Evolutionary conservation across 2,797 vertebrate species (phyloP).

Genomic region (Crax fasciolata): DNA sequence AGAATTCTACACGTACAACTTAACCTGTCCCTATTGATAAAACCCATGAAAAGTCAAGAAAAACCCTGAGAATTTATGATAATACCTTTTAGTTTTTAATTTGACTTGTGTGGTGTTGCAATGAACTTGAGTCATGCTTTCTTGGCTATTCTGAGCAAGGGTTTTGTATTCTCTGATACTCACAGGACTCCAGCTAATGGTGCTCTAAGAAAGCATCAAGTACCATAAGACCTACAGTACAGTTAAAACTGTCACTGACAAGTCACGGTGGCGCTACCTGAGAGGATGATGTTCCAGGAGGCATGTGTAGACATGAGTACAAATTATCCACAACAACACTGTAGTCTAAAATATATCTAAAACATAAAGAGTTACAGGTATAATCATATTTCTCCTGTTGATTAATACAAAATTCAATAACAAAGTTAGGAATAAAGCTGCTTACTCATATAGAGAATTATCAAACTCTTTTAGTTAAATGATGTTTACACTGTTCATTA

Average conservation of each 20-base stretch:
- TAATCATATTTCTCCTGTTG: neutral
- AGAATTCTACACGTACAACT: neutral
- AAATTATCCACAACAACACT: slow-evolving; percentile 47
- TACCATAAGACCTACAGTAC: neutral
- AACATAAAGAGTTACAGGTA: neutral
- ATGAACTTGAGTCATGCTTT: neutral
- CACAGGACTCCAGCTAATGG: neutral
- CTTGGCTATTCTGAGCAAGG: neutral
- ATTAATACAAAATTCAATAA: neutral
- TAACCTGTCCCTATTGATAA: neutral
- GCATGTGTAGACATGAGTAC: neutral
- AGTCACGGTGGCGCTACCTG: neutral
- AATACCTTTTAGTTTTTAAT: neutral
- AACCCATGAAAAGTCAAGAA: neutral
- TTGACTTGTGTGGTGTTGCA: neutral
- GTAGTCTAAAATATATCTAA: neutral
- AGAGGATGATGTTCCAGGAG: slow-evolving; percentile 32
- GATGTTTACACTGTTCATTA: slow-evolving; percentile 33
- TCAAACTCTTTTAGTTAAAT: slow-evolving; percentile 23
- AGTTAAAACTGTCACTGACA: neutral
- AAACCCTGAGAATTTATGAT: neutral
- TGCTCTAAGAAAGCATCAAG: neutral
- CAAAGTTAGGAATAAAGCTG: neutral
- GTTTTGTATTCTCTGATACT: neutral
- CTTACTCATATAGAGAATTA: neutral